Evolutionary conservation across 2,888 invertebrate genomes (phyloP).

Genomic region (Agonopterix arenella): DNA sequence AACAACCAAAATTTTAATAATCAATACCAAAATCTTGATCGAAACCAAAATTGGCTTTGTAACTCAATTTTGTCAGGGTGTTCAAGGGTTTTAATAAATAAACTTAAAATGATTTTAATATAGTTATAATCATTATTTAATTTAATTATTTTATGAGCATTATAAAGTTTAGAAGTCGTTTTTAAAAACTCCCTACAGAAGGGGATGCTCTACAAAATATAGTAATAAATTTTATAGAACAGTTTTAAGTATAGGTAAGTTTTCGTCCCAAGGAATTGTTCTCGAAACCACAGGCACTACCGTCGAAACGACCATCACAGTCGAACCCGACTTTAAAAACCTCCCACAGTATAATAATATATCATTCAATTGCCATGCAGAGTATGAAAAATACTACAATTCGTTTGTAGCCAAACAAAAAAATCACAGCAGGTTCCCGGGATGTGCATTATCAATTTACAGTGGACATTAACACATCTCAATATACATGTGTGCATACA

Average conservation of each 20-base stretch:
- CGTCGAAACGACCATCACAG: slow-evolving; percentile 30
- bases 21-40: neutral
- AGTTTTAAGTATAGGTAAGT: slow-evolving; percentile 3
- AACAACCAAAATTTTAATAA: neutral
- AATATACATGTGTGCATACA: slow-evolving; percentile 27
- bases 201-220: neutral
- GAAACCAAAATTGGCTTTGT: neutral
- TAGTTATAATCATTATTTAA: neutral
- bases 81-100: neutral
- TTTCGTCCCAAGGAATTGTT: slow-evolving; percentile 9
- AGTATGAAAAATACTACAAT: slow-evolving; percentile 50
- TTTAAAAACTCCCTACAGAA: too few species aligned
- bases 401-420: slow-evolving; percentile 52
- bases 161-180: too few species aligned
- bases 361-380: slow-evolving; percentile 71
- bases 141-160: too few species aligned
- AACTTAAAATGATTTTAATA: neutral
- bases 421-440: slow-evolving; percentile 51
- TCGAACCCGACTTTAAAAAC: slow-evolving; percentile 22
- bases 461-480: slow-evolving; percentile 49
- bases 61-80: neutral
- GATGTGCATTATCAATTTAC: slow-evolving; percentile 62
- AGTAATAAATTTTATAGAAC: neutral
- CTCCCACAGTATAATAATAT: slow-evolving; percentile 24
- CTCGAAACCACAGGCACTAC: slow-evolving; percentile 34